Evolutionary conservation across 2,797 vertebrate genomes (phyloP), one percentile per base, ranked within the genome.

Genomic region (Microcaecilia unicolor): DNA sequence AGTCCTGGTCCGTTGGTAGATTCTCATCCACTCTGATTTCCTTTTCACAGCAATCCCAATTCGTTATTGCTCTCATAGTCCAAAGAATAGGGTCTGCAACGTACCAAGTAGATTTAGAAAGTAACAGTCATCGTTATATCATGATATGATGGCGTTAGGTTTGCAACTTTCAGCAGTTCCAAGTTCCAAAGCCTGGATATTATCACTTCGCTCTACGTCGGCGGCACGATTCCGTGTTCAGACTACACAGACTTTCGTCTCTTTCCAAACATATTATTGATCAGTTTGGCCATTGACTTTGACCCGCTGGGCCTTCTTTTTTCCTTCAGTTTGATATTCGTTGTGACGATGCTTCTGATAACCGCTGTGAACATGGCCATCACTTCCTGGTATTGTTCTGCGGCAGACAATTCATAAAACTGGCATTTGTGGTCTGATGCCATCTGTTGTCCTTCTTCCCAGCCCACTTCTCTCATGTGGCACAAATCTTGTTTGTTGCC

Each of bases 401-500:
- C 89, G 1, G 87, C 90, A 1, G 91, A 92, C 27, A 93, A 72
- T 74, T 92, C 89, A 13, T 74, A 86, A 64, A 91, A 92, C 2
- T 85, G 87, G 49, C 88, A 89, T 17, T 41, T 78, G 43, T 62
- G 61, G 11, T 91, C 86, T 1, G 64, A 14, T 0, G 88, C 87
- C 48, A 93, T 47, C 28, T 72, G 70, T 29, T 87, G 83, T 12
- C 84, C 89, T 63, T 93, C 90, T 9, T 90, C 85, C 47, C 74
- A 74, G 44, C 66, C 64, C 20, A 92, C 85, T 43, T 90, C 84
- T 7, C 88, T 70, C 67, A 84, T 41, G 20, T 93, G 91, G 37
- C 91, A 87, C 25, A 91, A 72, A 69, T 93, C 91, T 53, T 89
- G 87, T 47, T 94, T 93, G 59, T 92, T 93, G 14, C 87, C 91